Evolutionary conservation across 2,113 vertebrate genomes (phyloP), one percentile per base, ranked within the genome.

Genomic region (Nanorana parkeri): DNA sequence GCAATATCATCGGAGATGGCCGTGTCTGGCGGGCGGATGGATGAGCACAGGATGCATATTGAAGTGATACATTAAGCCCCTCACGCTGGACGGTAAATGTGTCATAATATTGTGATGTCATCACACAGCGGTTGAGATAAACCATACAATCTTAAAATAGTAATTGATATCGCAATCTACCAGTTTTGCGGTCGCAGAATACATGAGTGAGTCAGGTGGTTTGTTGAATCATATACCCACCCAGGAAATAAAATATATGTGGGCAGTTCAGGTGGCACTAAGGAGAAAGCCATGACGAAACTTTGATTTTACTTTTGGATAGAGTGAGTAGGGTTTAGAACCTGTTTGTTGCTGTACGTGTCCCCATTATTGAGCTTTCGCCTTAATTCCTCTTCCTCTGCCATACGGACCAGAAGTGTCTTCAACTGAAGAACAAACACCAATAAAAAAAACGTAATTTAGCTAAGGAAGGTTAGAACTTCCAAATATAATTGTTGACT

Each of bases 31-130:
- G 67, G 80, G 63, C 28, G 80, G 80, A 83, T 83, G 80, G 71
- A 83, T 76, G 71, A 83, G 71, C 72, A 76, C 71, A 83, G 80
- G 72, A 83, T 83, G 21, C 64, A 67, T 71, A 83, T 28, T 75
- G 66, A 66, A 75, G 64, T 82, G 60, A 64, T 66, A 17, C 64
- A 66, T 83, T 76, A 83, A 76, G 72, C 64, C 69, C 76, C 71
- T 56, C 63, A 26, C 24, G 16, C n/a, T 24, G 26, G 26, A 83
- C 28, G 66, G 21, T 73, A 73, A 81, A 81, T 11, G 71, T 81
- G 60, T 67, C 51, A 74, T 58, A 66, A 75, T 80, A 75, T 75
- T 75, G 72, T 75, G 72, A 75, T 28, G 72, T 75, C 19, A 75
- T 75, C 28, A 36, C 36, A 41, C 13, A 36, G 21, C 13, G 20